Percentiles rank a stretch among this genome's conserved stretches.
phyloP scores from a whole-genome alignment of 2,113 vertebrate species.

The Scartelaos histophorus region DNA sequence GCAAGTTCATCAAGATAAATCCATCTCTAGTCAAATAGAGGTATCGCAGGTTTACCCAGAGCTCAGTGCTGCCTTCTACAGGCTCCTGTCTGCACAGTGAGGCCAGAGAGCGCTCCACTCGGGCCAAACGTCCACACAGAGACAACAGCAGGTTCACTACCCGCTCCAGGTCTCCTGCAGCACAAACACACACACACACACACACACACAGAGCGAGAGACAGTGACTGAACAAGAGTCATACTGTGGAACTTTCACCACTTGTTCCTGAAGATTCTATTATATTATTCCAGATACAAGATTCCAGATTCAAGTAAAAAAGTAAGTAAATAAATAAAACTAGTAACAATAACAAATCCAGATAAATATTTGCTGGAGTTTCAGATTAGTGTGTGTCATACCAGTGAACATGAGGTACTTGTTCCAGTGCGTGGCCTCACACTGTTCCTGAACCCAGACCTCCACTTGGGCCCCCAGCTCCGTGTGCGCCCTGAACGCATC shows the following conservation, averaged over 20 bases:
- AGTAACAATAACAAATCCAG: too few relatives aligned
- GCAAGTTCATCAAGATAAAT: not conserved
- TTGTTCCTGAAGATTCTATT: too few relatives aligned
- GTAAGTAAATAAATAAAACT: too few relatives aligned
- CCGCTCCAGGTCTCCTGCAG: constrained; percentile 87
- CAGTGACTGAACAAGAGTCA: not conserved
- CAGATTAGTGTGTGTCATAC: constrained; percentile 25
- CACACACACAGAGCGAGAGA: not conserved
- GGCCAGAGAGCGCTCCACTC: constrained; percentile 84
- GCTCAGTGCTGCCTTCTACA: constrained; percentile 73
- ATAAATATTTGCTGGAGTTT: not conserved
- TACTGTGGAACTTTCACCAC: not conserved
- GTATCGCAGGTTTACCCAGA: constrained; percentile 79
- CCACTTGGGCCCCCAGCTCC: constrained; percentile 80
- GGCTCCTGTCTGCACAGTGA: constrained; percentile 68
- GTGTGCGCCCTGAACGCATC: constrained; percentile 83
- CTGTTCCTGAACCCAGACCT: constrained; percentile 79
- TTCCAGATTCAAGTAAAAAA: too few relatives aligned
- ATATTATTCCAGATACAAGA: too few relatives aligned
- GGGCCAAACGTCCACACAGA: constrained; percentile 88
- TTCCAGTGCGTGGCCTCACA: constrained; percentile 92
- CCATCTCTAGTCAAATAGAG: not conserved
- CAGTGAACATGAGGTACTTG: constrained; percentile 95
- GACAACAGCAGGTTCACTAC: constrained; percentile 95
- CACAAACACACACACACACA: not conserved